A percentile compares a stretch with the other conserved stretches of the same genome.
These are phyloP conservation scores for Stichopus horrens DNA, from an alignment of 53 echinoderm and acorn worm genomes.

Conservation along the genomic window DNA sequence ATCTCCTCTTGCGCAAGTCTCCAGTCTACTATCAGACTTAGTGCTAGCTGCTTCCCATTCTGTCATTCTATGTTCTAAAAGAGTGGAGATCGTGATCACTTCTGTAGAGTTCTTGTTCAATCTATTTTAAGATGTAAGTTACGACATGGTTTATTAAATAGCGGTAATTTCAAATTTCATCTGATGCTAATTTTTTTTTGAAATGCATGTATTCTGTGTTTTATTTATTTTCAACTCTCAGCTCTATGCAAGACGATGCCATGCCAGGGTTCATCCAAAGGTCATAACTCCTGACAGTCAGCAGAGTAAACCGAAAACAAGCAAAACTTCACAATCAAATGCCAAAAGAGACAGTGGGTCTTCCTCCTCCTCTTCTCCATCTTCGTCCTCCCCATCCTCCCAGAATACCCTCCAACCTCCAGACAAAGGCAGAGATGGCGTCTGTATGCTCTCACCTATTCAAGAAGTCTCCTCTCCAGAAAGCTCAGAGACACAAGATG, in stretches of 20 bases:
- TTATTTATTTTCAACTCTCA: neutral
- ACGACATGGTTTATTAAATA: too few species aligned
- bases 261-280: slow-evolving; percentile 35
- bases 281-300: slow-evolving; percentile 38
- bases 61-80: too few species aligned
- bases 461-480: slow-evolving; percentile 92
- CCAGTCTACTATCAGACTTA: too few species aligned
- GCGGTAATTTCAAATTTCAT: too few species aligned
- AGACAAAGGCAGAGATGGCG: slow-evolving; percentile 46
- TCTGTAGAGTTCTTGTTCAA: too few species aligned
- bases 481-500: slow-evolving; percentile 54
- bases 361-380: slow-evolving; percentile 15
- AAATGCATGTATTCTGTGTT: neutral
- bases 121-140: too few species aligned
- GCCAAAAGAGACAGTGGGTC: slow-evolving; percentile 23
- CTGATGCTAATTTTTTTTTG: neutral
- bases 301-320: slow-evolving; percentile 16
- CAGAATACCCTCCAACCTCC: slow-evolving; percentile 50
- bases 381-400: slow-evolving; percentile 9
- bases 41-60: too few species aligned
- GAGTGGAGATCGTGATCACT: too few species aligned
- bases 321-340: slow-evolving; percentile 35
- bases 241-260: slow-evolving; percentile 48
- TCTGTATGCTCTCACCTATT: slow-evolving; percentile 81
- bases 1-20: too few species aligned